Conservation (phyloP, 2,113 vertebrate species). For the Vidua chalybeata region DNA sequence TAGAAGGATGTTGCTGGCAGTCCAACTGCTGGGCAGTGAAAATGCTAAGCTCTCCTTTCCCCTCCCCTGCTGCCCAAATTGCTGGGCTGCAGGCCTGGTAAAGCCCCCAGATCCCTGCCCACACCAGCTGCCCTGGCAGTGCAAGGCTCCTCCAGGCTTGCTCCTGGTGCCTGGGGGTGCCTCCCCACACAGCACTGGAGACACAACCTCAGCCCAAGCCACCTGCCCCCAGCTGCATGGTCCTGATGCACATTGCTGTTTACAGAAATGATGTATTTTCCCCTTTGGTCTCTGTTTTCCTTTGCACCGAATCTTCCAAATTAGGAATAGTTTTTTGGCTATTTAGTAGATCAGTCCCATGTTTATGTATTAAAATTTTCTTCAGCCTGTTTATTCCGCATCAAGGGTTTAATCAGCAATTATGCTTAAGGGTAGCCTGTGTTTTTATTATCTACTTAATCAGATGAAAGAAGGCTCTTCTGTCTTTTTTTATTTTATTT, state of each 20-base stretch:
- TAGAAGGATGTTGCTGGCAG: not conserved
- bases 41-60: not conserved
- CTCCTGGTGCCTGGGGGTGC: not conserved
- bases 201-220: not conserved
- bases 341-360: not conserved
- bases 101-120: not conserved
- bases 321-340: not conserved
- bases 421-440: not conserved
- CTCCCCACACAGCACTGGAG: rapidly evolving
- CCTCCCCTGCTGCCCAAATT: not conserved
- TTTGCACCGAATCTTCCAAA: not conserved
- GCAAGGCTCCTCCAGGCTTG: not conserved
- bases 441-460: not conserved
- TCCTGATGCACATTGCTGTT: not conserved
- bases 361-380: not conserved
- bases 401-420: not conserved
- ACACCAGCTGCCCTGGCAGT: not conserved
- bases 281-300: not conserved
- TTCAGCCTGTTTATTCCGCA: not conserved
- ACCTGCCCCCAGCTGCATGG: rapidly evolving
- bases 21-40: not conserved
- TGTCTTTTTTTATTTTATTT: not conserved
- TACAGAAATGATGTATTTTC: not conserved
- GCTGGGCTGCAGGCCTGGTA: rapidly evolving
- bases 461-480: not conserved